phyloP scores from a whole-genome alignment of 2,888 invertebrate genomes.

The Trichacis sp. region DNA sequence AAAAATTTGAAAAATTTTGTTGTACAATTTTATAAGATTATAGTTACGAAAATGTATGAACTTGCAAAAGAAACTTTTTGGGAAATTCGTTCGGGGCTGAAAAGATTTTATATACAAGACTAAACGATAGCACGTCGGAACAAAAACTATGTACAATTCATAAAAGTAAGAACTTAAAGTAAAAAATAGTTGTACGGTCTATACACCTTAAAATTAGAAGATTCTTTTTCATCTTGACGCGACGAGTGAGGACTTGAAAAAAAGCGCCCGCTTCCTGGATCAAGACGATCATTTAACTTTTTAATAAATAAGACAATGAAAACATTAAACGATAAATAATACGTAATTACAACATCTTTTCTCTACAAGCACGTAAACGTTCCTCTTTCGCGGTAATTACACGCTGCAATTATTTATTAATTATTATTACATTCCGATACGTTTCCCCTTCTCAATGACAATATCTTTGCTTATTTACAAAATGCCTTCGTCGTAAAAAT shows the following conservation, averaged over 20 bases:
- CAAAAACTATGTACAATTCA: conserved; percentile 13
- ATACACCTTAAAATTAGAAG: conserved; percentile 8
- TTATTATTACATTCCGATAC: neutral
- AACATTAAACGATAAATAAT: conserved; percentile 7
- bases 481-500: neutral
- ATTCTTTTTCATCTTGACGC: conserved; percentile 5
- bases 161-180: neutral
- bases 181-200: conserved; percentile 10
- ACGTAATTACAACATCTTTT: conserved; percentile 10
- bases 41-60: too few relatives aligned
- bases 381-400: neutral
- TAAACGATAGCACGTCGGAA: too few relatives aligned
- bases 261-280: neutral
- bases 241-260: neutral
- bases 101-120: conserved; percentile 4
- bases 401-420: too few relatives aligned
- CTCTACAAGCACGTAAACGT: conserved; percentile 1
- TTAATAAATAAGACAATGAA: conserved; percentile 6
- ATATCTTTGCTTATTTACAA: neutral
- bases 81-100: neutral
- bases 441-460: neutral
- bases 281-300: neutral
- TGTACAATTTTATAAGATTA: too few relatives aligned
- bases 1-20: too few relatives aligned
- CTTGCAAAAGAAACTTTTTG: neutral